Percentiles rank a stretch among this genome's conserved stretches.
These are phyloP conservation scores for Dunckerocampus dactyliophorus DNA, from an alignment of 2,113 vertebrate genomes.

Conservation along the genomic window DNA sequence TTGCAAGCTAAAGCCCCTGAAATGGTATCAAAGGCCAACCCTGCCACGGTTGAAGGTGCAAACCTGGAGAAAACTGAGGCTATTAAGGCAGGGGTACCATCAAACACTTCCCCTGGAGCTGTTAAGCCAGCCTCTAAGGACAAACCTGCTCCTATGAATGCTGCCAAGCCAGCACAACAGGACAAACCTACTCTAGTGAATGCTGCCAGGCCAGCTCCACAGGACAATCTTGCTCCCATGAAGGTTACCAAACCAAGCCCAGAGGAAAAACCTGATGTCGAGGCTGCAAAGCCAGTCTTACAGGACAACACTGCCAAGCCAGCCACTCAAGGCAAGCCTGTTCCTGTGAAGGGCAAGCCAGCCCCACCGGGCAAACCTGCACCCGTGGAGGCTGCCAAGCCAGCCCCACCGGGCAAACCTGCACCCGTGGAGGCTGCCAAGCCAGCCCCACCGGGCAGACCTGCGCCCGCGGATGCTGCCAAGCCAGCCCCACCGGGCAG, in stretches of 20 bases:
- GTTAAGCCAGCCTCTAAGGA: neutral
- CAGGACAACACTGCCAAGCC: neutral
- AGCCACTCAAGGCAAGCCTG: neutral
- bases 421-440: neutral
- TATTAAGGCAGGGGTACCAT: neutral
- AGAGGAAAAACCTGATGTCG: neutral
- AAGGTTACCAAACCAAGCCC: neutral
- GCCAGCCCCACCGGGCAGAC: neutral
- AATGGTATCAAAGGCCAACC: neutral
- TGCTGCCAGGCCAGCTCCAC: neutral
- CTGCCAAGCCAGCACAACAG: neutral
- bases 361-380: too few species aligned
- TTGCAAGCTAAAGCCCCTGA: slow-evolving; percentile 2
- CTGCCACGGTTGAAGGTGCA: neutral
- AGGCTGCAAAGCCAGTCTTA: neutral
- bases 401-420: neutral
- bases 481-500: neutral
- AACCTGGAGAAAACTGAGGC: neutral
- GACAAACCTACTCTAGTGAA: neutral
- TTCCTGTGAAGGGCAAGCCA: neutral
- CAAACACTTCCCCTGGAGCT: slow-evolving; percentile 2
- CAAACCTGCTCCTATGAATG: slow-evolving; percentile 1
- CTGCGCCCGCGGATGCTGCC: slow-evolving; percentile 4
- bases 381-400: neutral
- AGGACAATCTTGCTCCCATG: neutral